Evolutionary conservation across 2,113 vertebrate genomes (phyloP).

Genomic region (Columbina picui): DNA sequence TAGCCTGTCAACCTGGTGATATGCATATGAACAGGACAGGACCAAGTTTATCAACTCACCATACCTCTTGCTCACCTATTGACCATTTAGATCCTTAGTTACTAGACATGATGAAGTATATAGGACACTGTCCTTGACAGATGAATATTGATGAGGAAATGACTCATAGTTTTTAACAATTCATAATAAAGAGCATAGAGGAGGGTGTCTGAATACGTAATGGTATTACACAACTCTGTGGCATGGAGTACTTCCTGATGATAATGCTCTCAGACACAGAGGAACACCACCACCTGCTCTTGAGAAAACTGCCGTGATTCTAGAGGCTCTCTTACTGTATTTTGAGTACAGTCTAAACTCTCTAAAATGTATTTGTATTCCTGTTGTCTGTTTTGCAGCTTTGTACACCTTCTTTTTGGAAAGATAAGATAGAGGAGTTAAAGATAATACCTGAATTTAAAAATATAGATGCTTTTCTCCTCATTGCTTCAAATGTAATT

Average conservation of each 20-base stretch:
- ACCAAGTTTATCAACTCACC: not conserved
- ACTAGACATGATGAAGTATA: not conserved
- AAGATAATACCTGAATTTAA: not conserved
- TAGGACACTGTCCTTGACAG: not conserved
- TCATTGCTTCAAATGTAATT: not conserved
- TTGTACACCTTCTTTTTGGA: not conserved
- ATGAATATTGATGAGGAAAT: slow-evolving; percentile 12
- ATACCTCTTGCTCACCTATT: not conserved
- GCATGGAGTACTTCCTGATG: not conserved
- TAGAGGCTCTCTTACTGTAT: not conserved
- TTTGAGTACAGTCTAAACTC: not conserved
- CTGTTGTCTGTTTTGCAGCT: not conserved
- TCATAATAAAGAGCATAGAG: not conserved
- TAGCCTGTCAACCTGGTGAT: not conserved
- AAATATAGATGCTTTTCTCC: not conserved
- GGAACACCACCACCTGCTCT: not conserved
- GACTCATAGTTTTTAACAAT: not conserved
- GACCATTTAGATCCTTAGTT: not conserved
- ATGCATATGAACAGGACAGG: not conserved
- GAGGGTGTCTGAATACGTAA: not conserved
- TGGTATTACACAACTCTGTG: not conserved
- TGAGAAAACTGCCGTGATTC: not conserved
- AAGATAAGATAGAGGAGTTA: not conserved
- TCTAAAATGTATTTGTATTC: not conserved
- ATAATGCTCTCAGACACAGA: not conserved